Conservation (phyloP, 2,888 invertebrate genomes). For the Archaeoteleia sp. region DNA sequence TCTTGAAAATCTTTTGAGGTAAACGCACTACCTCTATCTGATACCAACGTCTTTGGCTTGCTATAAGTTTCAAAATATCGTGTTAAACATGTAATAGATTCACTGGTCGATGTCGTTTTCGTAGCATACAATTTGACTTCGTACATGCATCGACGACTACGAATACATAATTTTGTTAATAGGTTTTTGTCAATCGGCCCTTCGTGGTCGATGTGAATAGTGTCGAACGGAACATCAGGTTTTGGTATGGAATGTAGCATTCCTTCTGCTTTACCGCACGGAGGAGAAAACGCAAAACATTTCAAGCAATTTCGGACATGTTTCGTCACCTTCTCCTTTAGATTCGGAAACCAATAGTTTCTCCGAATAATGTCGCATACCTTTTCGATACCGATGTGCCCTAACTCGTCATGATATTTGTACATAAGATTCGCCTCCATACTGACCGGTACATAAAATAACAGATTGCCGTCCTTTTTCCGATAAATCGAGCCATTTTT, state of each 20-base stretch:
- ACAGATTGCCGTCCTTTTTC: no score
- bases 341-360: no score
- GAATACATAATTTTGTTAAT: background rate
- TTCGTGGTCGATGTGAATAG: background rate
- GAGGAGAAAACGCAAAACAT: background rate
- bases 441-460: slow-evolving; percentile 62
- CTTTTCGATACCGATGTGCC: no score
- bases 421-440: slow-evolving; percentile 31
- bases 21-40: slow-evolving; percentile 68
- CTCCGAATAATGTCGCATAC: no score
- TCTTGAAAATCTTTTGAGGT: slow-evolving; percentile 61
- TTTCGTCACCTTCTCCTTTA: slow-evolving; percentile 16
- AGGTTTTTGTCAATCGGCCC: background rate
- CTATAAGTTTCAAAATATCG: slow-evolving; percentile 62
- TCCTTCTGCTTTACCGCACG: slow-evolving; percentile 8
- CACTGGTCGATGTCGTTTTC: slow-evolving; percentile 44
- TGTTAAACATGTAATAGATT: slow-evolving; percentile 58
- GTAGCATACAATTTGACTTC: slow-evolving; percentile 7
- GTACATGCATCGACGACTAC: slow-evolving; percentile 59
- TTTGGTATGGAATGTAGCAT: background rate
- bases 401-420: no score
- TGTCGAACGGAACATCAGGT: background rate
- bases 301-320: background rate
- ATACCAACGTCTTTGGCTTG: slow-evolving; percentile 60
- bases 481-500: no score